Conservation (phyloP, 2,797 vertebrate genomes). For the Coreius guichenoti region DNA sequence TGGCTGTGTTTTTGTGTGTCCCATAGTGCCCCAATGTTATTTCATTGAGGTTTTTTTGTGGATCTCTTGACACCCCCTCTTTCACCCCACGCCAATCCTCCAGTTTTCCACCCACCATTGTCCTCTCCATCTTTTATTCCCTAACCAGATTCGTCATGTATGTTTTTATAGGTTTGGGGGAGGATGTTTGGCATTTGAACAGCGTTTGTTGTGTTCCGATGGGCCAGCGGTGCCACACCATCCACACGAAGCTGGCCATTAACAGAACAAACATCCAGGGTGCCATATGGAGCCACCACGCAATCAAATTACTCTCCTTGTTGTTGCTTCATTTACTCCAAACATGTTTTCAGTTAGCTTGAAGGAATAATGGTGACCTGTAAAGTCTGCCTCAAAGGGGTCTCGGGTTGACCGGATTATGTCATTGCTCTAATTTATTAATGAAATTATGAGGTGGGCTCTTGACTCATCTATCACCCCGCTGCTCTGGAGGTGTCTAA, state of each 20-base stretch:
- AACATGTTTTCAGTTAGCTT: constrained; percentile 58
- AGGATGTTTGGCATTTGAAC: constrained; percentile 62
- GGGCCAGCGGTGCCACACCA: constrained; percentile 65
- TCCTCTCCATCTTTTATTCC: constrained; percentile 78
- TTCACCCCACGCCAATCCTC: constrained; percentile 55
- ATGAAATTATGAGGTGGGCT: constrained; percentile 78
- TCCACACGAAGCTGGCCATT: constrained; percentile 63
- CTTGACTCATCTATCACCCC: constrained; percentile 66
- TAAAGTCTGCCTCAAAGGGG: constrained; percentile 57
- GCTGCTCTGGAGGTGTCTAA: constrained; percentile 43
- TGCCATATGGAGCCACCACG: constrained; percentile 76
- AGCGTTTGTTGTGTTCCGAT: constrained; percentile 45
- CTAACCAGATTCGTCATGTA: constrained; percentile 80
- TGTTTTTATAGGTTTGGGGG: constrained; percentile 50
- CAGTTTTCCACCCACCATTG: constrained; percentile 70
- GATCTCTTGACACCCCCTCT: constrained; percentile 79
- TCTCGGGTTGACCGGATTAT: constrained; percentile 69
- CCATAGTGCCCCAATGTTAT: constrained; percentile 78
- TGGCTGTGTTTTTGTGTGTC: constrained; percentile 77
- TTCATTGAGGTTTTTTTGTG: constrained; percentile 79
- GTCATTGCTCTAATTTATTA: constrained; percentile 73
- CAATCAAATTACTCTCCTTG: constrained; percentile 77
- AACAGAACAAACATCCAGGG: constrained; percentile 66
- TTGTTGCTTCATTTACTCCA: constrained; percentile 45
- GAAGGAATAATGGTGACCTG: constrained; percentile 71